Evolutionary conservation across 92 coral and sea anemone species (phyloP), one percentile per base, ranked within the genome.

Genomic region (Pocillopora grandis): DNA sequence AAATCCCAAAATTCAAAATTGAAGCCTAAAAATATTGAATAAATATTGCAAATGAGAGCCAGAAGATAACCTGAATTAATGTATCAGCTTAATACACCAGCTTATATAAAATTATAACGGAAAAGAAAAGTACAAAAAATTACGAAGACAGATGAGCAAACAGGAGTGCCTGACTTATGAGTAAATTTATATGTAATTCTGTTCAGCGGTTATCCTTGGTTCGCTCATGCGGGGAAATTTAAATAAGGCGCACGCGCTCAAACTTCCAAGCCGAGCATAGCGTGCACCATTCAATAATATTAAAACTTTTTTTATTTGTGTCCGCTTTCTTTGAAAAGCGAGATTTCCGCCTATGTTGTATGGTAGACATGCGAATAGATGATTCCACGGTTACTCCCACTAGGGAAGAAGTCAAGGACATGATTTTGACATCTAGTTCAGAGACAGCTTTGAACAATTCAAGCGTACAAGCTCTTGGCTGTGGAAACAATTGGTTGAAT

Each of bases 231-330:
- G 82, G 84, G 98, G 92, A 92, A 94, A 91, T 97, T 97, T 94
- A 97, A 94, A 97, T 97, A 94, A 93, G 99, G 99, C 99, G 99
- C 98, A 97, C 95, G 99, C 98, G 98, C 98, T 92, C 87, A 82
- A 85, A 76, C 81, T 81, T 79, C 65, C 66, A 56, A 60, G 85
- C 66, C 70, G 65, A 62, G 88, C 84, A 90, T 90, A 92, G 94
- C 96, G 95, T 94, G 98, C 95, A 93, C 94, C 93, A 89, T 94
- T 94, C 98, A 94, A 93, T 93, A 93, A 92, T 89, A 94, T 79
- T 71, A 84, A 86, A 94, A 42, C 52, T 84, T 63, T 82, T 83
- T 88, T 88, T 91, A 82, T 88, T 91, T 91, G 92, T 88, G 87
- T 81, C 85, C 78, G 88, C 86, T 75, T 84, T 81, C 82, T 78